Base-by-base conservation (phyloP, 1,140 invertebrate genomes). In the Chironomus striatipennis region DNA sequence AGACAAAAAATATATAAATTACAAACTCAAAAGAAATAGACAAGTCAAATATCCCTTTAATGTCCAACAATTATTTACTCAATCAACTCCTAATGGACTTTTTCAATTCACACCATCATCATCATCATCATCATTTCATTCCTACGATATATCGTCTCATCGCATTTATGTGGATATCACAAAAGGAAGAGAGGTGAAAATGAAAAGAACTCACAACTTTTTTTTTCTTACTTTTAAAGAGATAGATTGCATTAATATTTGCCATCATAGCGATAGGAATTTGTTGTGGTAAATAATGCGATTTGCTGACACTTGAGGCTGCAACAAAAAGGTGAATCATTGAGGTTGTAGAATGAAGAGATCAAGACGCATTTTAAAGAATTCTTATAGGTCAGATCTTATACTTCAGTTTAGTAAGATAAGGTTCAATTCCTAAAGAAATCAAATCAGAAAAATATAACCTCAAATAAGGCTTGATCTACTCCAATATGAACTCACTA, bases 31-130 rank as follows among this genome's bases (percentile, higher is more conserved):
- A 47, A 4, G 8, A 57, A 57, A 70, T 18, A 70, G 65, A 20
- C 65, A 70, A 18, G 65, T 70, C 18, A 70, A 70, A 70, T 70
- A 70, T 20, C 20, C 65, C 18, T 17, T 67, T 17, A 67, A 67
- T 15, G 64, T 67, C 64, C 64, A 67, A 67, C 64, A 67, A 67
- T 67, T 67, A 67, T 67, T 67, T 67, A 67, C 64, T 70, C 20
- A 70, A 21, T 70, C 20, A 70, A 21, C 18, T 70, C 65, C 47
- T 70, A 70, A 70, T 70, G 65, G 65, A 70, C 65, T 70, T 70
- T 70, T 70, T 70, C 18, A 70, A 70, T 70, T 70, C 65, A 70
- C 65, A 70, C 65, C 65, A 70, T 70, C 65, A 7, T 20, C 17
- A 17, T 18, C 20, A 10, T n/a, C n/a, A 10, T 57, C 47, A 57